Evolutionary conservation across 2,888 invertebrate genomes (phyloP).

Genomic region (Drosophila mettleri): DNA sequence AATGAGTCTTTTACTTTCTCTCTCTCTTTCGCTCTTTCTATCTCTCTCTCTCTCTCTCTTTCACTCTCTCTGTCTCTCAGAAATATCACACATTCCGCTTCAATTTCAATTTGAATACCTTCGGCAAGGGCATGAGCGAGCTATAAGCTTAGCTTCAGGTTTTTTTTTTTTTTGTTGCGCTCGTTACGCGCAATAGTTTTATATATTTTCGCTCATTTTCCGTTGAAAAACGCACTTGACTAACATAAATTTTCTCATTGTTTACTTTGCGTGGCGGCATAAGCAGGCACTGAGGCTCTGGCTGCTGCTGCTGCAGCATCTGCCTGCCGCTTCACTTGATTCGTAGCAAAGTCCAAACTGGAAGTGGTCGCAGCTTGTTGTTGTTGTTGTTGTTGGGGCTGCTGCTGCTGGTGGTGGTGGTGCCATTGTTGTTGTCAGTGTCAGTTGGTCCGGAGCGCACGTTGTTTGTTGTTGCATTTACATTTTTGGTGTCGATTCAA

Average conservation of each 20-base stretch:
- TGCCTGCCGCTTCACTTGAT: conserved; percentile 50
- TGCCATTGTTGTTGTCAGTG: conserved; percentile 56
- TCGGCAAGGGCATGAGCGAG: conserved; percentile 1
- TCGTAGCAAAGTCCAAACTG: conserved; percentile 57
- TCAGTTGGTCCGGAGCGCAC: conserved; percentile 48
- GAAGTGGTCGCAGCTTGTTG: conserved; percentile 49
- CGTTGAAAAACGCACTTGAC: conserved; percentile 76
- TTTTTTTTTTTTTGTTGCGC: conserved; percentile 34
- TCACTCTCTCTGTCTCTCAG: background rate
- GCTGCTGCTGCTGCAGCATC: conserved; percentile 52
- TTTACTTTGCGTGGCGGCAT: conserved; percentile 59
- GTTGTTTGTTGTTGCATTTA: conserved; percentile 81
- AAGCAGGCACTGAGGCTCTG: background rate
- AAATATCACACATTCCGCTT: background rate
- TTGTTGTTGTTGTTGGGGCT: conserved; percentile 30
- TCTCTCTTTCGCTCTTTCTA: background rate
- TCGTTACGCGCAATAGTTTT: conserved; percentile 72
- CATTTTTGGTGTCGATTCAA: conserved; percentile 85
- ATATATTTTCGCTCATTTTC: conserved; percentile 75
- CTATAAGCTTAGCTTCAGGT: background rate
- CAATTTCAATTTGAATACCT: background rate
- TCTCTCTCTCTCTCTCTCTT: background rate
- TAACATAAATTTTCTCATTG: conserved; percentile 80
- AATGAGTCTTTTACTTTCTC: too few relatives aligned
- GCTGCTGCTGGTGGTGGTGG: conserved; percentile 22